phyloP scores from a whole-genome alignment of 2,113 vertebrate species.

The Phrynosoma platyrhinos region DNA sequence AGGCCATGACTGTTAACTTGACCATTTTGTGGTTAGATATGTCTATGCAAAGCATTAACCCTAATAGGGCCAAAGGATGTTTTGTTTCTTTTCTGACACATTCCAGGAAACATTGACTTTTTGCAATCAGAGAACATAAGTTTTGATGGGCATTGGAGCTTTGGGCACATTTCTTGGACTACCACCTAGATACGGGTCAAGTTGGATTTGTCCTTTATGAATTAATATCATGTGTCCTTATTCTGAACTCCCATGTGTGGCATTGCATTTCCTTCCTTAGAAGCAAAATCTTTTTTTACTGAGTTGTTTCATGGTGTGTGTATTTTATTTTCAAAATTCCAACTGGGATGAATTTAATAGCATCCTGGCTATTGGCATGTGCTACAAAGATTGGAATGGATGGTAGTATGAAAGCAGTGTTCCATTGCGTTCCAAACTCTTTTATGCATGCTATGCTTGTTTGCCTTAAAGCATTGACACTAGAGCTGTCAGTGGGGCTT shows the following conservation, averaged over 20 bases:
- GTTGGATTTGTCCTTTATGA: constrained; percentile 43
- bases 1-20: constrained; percentile 49
- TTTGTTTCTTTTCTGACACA: constrained; percentile 57
- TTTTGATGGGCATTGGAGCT: constrained; percentile 36
- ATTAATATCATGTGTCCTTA: constrained; percentile 54
- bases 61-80: constrained; percentile 66
- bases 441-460: constrained; percentile 24
- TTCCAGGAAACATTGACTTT: constrained; percentile 65
- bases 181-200: constrained; percentile 32
- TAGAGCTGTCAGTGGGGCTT: not conserved
- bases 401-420: not conserved
- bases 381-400: too few relatives aligned
- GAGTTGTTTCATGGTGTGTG: constrained; percentile 43
- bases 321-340: not conserved
- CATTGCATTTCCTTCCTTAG: constrained; percentile 49
- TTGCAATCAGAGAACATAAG: constrained; percentile 40
- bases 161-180: constrained; percentile 54
- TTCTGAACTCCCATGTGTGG: constrained; percentile 44
- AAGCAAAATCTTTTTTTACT: constrained; percentile 39
- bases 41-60: constrained; percentile 70
- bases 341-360: constrained; percentile 17
- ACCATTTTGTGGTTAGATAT: constrained; percentile 66
- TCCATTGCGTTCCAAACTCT: not conserved
- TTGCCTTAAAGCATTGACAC: not conserved
- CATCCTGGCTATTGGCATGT: not conserved